Base-by-base conservation (phyloP, 2,888 invertebrate genomes). In the Acleris sparsana region DNA sequence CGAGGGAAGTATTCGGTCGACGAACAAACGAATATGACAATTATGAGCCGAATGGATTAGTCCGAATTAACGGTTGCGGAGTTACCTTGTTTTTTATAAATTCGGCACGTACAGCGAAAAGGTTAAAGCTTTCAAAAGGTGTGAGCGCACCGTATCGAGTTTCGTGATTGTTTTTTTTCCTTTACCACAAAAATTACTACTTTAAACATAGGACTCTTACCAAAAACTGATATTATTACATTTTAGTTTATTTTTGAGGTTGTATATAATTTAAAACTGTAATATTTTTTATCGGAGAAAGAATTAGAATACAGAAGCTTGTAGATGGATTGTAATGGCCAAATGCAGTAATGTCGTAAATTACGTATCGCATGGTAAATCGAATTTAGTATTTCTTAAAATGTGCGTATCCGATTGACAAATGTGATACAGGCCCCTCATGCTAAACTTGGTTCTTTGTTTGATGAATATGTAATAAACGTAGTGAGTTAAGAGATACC, bases 11-110 rank as follows among this genome's bases (percentile, higher is more conserved):
- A 82, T 79, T 81, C 80, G 83, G 83, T 80, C 83, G 82, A 78
- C 73, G 83, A 87, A 89, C 88, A 88, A 88, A 92, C 89, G 88
- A 89, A 92, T 89, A 87, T 89, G 86, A 91, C 89, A 89, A 92
- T 91, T 90, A 91, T 87, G 86, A 83, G 76, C 64, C 76, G 83
- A 84, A 86, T 84, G 84, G 87, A 89, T 91, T 88, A 88, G 85
- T 75, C 72, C 72, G 86, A 85, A 86, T 87, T 85, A 86, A 86
- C 85, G 77, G 83, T 84, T 81, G 75, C 73, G 75, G 78, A 75
- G 80, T 76, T 75, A 76, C 73, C 68, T 68, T 63, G 76, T 80
- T 79, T 78, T 80, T 79, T 78, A 78, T 80, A 52, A 48, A 52
- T 53, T 80, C 75, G 72, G 80, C 80, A 80, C 80, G 78, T 80